A percentile compares a stretch with the other conserved stretches of the same genome.
These are phyloP conservation scores for Danio albolineatus DNA, from an alignment of 2,797 vertebrate species.

Conservation along the genomic window DNA sequence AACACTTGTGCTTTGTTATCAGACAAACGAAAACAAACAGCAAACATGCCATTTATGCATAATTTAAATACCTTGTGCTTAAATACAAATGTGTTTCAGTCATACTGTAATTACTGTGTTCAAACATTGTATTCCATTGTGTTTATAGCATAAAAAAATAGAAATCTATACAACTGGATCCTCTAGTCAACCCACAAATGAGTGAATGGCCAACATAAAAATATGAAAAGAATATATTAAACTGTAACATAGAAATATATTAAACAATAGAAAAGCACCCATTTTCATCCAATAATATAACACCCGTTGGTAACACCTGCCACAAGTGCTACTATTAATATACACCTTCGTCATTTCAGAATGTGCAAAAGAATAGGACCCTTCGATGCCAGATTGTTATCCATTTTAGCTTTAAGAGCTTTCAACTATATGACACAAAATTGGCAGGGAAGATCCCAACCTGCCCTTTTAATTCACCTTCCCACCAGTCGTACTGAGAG, in stretches of 20 bases:
- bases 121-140: neutral
- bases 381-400: neutral
- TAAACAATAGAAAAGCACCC: neutral
- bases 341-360: neutral
- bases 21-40: neutral
- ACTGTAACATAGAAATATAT: neutral
- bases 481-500: conserved; percentile 97
- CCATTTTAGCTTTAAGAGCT: neutral
- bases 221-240: neutral
- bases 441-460: conserved; percentile 97
- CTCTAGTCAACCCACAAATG: neutral
- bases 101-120: conserved; percentile 21
- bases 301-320: neutral
- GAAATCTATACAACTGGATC: neutral
- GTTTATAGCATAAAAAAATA: conserved; percentile 5
- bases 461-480: conserved; percentile 83
- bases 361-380: conserved; percentile 8
- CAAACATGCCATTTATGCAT: neutral
- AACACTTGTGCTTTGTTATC: neutral
- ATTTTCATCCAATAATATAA: neutral
- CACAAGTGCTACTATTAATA: conserved; percentile 4
- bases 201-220: neutral
- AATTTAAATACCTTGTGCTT: conserved; percentile 12
- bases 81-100: neutral
- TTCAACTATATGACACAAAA: conserved; percentile 81